Conservation (phyloP, 2,797 vertebrate genomes). For the Aplochiton taeniatus region DNA sequence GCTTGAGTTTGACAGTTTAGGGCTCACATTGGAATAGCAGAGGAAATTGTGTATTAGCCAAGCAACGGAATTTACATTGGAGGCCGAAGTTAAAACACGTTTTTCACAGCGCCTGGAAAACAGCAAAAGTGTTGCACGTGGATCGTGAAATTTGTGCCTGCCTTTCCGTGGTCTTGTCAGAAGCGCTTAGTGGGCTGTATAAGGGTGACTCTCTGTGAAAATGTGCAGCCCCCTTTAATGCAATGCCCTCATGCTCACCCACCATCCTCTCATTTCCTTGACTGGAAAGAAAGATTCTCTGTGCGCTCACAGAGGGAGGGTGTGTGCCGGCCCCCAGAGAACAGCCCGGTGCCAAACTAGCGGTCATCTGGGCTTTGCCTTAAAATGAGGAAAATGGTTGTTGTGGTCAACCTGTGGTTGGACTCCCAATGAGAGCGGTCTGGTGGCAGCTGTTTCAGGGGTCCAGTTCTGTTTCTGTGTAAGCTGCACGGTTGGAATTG, state of each 20-base stretch:
- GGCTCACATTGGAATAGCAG: slow-evolving; percentile 20
- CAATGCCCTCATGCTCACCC: slow-evolving; percentile 59
- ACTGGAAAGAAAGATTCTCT: slow-evolving; percentile 66
- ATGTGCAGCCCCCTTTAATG: slow-evolving; percentile 49
- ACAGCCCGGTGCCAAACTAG: slow-evolving; percentile 41
- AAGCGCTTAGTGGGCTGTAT: slow-evolving; percentile 30
- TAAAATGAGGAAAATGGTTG: slow-evolving; percentile 41
- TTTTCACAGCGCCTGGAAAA: slow-evolving; percentile 28
- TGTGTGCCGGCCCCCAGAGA: slow-evolving; percentile 47
- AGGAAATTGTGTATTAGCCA: slow-evolving; percentile 24
- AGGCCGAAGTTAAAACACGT: slow-evolving; percentile 11
- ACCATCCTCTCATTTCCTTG: slow-evolving; percentile 72
- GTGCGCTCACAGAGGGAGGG: slow-evolving; percentile 47
- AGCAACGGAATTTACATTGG: slow-evolving; percentile 9
- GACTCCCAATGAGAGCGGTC: slow-evolving; percentile 31
- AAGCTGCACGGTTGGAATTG: slow-evolving; percentile 19
- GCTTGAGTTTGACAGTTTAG: slow-evolving; percentile 37
- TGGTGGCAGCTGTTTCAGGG: slow-evolving; percentile 38
- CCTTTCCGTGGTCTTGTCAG: slow-evolving; percentile 45
- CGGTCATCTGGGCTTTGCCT: slow-evolving; percentile 47
- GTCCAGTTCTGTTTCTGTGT: slow-evolving; percentile 20
- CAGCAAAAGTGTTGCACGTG: slow-evolving; percentile 17
- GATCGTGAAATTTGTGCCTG: slow-evolving; percentile 28
- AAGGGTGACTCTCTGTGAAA: slow-evolving; percentile 46
- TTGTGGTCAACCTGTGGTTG: slow-evolving; percentile 52